Evolutionary conservation across 2,888 invertebrate genomes (phyloP).

Genomic region (Tachina fera): DNA sequence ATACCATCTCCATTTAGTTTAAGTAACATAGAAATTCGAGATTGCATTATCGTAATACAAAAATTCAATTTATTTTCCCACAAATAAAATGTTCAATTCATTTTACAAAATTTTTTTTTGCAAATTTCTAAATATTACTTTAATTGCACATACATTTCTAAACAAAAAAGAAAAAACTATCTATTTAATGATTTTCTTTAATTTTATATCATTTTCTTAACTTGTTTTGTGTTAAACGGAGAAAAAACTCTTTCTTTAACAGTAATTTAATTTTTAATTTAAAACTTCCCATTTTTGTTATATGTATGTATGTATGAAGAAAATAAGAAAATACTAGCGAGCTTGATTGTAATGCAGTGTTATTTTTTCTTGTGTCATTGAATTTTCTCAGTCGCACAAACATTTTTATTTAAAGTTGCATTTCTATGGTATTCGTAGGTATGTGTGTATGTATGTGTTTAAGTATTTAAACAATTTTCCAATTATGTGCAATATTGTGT

Average conservation of each 20-base stretch:
- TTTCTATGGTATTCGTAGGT: background rate
- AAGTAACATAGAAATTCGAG: too few relatives aligned
- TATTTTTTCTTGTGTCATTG: slow-evolving; percentile 57
- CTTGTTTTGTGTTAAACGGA: background rate
- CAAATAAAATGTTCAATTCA: too few relatives aligned
- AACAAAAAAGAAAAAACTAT: too few relatives aligned
- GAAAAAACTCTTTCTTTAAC: background rate
- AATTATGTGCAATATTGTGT: slow-evolving; percentile 66
- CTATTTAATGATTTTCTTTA: too few relatives aligned
- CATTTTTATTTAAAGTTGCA: background rate
- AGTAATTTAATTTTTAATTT: slow-evolving; percentile 47
- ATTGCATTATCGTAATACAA: too few relatives aligned
- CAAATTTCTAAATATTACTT: too few relatives aligned
- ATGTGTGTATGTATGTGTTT: background rate
- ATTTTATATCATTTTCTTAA: background rate
- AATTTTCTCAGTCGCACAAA: slow-evolving; percentile 55
- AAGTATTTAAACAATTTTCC: slow-evolving; percentile 67
- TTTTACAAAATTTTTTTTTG: too few relatives aligned
- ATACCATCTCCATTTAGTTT: too few relatives aligned
- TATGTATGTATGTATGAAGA: too few relatives aligned
- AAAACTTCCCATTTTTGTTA: slow-evolving; percentile 37
- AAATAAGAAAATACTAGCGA: background rate
- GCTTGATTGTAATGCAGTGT: slow-evolving; percentile 1
- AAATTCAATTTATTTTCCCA: too few relatives aligned
- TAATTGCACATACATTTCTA: too few relatives aligned